phyloP scores from a whole-genome alignment of 2,113 vertebrate genomes.

The Struthidea cinerea region DNA sequence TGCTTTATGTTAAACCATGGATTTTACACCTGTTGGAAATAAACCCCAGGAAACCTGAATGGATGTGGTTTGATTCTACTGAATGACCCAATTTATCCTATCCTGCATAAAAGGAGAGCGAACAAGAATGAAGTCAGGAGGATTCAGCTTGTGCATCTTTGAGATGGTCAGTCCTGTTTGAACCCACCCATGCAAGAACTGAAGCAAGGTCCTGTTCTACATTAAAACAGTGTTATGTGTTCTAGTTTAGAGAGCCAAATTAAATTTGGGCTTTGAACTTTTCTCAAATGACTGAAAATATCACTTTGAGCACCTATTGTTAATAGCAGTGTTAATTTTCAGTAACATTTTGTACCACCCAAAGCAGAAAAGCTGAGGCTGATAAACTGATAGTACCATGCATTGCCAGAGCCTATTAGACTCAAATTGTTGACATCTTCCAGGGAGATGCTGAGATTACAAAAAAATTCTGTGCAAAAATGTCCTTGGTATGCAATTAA shows the following conservation, averaged over 20 bases:
- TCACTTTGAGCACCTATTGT: neutral
- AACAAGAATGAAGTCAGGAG: neutral
- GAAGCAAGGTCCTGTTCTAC: neutral
- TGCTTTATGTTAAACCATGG: neutral
- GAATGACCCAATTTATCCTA: neutral
- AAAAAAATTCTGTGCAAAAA: neutral
- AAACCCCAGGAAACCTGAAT: neutral
- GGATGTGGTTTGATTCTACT: neutral
- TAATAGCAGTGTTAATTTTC: neutral
- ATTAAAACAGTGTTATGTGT: neutral
- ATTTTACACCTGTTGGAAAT: neutral
- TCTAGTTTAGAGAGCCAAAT: neutral
- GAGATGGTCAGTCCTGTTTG: neutral
- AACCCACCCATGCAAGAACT: neutral
- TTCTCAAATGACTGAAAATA: neutral
- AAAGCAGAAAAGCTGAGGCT: neutral
- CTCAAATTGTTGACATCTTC: neutral
- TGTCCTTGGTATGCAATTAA: conserved; percentile 8
- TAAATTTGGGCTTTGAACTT: neutral
- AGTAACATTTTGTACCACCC: neutral
- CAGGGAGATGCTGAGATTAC: neutral
- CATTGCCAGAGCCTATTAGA: neutral
- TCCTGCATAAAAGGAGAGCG: neutral
- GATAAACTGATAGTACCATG: neutral
- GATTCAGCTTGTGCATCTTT: neutral